phyloP scores from a whole-genome alignment of 2,888 invertebrate species.

The Miltochrista miniata region DNA sequence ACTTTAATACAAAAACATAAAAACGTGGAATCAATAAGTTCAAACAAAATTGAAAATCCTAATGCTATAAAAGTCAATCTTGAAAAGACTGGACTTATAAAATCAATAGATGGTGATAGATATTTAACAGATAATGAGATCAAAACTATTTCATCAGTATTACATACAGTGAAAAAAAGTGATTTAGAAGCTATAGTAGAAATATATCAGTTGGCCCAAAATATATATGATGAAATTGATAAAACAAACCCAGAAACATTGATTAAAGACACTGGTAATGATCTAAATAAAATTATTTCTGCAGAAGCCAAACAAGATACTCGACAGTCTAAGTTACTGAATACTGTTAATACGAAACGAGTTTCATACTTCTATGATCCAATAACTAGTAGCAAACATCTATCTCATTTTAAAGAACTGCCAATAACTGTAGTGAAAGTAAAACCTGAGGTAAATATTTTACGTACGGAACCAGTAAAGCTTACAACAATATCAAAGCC shows the following conservation, averaged over 20 bases:
- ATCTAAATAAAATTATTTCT: slow-evolving; percentile 29
- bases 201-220: slow-evolving; percentile 72
- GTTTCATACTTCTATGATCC: slow-evolving; percentile 26
- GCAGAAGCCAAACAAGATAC: not conserved
- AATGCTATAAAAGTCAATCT: not conserved
- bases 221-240: slow-evolving; percentile 70
- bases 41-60: not conserved
- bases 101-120: slow-evolving; percentile 43
- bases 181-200: slow-evolving; percentile 73
- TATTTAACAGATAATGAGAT: slow-evolving; percentile 68
- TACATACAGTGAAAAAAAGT: slow-evolving; percentile 68
- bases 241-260: slow-evolving; percentile 36
- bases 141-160: slow-evolving; percentile 56
- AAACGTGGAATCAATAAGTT: not conserved
- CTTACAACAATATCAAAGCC: not conserved
- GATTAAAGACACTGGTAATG: slow-evolving; percentile 50
- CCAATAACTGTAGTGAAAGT: not conserved
- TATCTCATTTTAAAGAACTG: not conserved
- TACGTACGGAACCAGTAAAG: not conserved
- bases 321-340: not conserved
- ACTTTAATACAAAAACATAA: not conserved
- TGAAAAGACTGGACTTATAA: not conserved
- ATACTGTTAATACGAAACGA: not conserved
- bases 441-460: not conserved
- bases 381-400: not conserved